phyloP scores from a whole-genome alignment of 2,888 invertebrate species.

The Parnassius mnemosyne region DNA sequence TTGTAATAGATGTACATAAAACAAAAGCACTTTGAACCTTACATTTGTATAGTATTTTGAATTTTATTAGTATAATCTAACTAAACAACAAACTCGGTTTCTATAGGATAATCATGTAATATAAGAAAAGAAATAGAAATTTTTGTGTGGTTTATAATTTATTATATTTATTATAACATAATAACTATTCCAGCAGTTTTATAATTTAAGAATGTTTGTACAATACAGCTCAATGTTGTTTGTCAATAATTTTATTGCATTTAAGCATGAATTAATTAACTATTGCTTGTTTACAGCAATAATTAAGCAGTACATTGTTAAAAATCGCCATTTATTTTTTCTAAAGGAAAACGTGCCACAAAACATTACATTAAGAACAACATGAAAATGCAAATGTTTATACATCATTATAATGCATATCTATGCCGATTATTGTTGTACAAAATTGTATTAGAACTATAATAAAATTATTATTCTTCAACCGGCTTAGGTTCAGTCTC shows the following conservation, averaged over 20 bases:
- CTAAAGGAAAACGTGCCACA: no score
- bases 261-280: not conserved
- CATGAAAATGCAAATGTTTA: not conserved
- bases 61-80: no score
- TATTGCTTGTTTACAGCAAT: no score
- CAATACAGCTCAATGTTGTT: no score
- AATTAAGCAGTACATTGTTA: no score
- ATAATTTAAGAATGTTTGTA: no score
- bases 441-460: conserved; percentile 4
- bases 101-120: conserved; percentile 11
- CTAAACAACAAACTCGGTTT: not conserved
- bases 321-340: no score
- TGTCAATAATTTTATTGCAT: not conserved
- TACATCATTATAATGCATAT: conserved; percentile 1
- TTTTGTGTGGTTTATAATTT: conserved; percentile 8
- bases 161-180: conserved; percentile 6
- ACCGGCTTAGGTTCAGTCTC: conserved; percentile 24
- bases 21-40: not conserved
- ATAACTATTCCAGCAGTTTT: not conserved
- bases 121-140: conserved; percentile 6
- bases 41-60: not conserved
- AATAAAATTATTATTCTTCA: conserved; percentile 18
- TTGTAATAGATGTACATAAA: conserved; percentile 24
- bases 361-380: no score
- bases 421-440: conserved; percentile 8